A percentile compares a stretch with the other conserved stretches of the same genome.
phyloP scores from a whole-genome alignment of 2,888 invertebrate genomes.

The Phania funesta region DNA sequence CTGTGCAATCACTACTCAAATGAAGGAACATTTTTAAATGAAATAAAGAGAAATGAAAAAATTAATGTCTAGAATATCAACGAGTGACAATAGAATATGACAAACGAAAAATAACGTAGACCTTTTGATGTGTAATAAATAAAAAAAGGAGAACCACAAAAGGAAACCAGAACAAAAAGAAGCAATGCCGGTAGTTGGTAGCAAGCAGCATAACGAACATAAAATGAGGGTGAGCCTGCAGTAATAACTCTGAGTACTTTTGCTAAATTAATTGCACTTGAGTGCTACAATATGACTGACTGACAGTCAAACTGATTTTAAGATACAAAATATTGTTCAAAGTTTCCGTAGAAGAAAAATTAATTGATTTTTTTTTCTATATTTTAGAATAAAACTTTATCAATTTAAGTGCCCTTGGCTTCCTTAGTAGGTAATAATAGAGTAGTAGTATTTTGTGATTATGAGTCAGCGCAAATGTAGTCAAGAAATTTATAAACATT shows the following conservation, averaged over 20 bases:
- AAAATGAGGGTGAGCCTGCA: constrained; percentile 36
- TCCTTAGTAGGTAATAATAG: no score
- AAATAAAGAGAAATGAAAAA: constrained; percentile 17
- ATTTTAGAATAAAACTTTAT: no score
- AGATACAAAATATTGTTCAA: no score
- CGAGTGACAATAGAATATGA: constrained; percentile 65
- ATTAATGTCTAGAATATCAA: constrained; percentile 54
- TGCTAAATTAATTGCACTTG: constrained; percentile 69
- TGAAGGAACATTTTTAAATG: no score
- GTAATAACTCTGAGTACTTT: constrained; percentile 65
- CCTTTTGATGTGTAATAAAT: constrained; percentile 51
- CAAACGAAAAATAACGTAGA: constrained; percentile 57
- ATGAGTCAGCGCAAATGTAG: no score
- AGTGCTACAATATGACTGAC: constrained; percentile 54
- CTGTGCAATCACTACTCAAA: no score
- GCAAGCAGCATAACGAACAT: constrained; percentile 25
- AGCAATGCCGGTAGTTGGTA: constrained; percentile 58
- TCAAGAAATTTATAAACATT: no score
- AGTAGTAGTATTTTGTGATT: no score
- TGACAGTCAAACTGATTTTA: no score
- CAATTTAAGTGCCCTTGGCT: no score
- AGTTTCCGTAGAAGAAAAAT: no score
- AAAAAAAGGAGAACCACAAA: constrained; percentile 55
- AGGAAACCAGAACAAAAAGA: constrained; percentile 62
- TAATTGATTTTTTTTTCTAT: no score